phyloP scores from a whole-genome alignment of 2,888 invertebrate genomes.

The Tricholauxania praeusta region DNA sequence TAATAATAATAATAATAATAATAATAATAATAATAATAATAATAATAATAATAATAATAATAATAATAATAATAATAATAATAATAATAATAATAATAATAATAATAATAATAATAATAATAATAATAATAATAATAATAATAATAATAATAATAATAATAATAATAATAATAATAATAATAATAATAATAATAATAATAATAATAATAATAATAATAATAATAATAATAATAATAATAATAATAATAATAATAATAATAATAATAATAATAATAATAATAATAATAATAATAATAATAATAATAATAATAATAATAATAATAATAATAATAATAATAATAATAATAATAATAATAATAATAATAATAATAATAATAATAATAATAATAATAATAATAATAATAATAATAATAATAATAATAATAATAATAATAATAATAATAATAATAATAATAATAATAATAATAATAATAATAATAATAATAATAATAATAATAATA shows the following conservation, averaged over 20 bases:
- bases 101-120: slow-evolving; percentile 9
- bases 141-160: slow-evolving; percentile 9
- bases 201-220: background rate
- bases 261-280: too few species aligned
- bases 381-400: too few species aligned
- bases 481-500: too few species aligned
- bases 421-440: too few species aligned
- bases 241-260: background rate
- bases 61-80: slow-evolving; percentile 9
- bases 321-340: too few species aligned
- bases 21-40: slow-evolving; percentile 6
- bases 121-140: slow-evolving; percentile 6
- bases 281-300: too few species aligned
- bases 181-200: slow-evolving; percentile 9
- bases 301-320: too few species aligned
- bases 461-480: too few species aligned
- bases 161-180: slow-evolving; percentile 9
- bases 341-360: too few species aligned
- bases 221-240: slow-evolving; percentile 1
- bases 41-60: slow-evolving; percentile 7
- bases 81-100: slow-evolving; percentile 9
- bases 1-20: slow-evolving; percentile 9
- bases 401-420: too few species aligned
- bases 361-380: too few species aligned
- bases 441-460: too few species aligned